Conservation (phyloP, 1,140 invertebrate species). For the Caenorhabditis tropicalis region DNA sequence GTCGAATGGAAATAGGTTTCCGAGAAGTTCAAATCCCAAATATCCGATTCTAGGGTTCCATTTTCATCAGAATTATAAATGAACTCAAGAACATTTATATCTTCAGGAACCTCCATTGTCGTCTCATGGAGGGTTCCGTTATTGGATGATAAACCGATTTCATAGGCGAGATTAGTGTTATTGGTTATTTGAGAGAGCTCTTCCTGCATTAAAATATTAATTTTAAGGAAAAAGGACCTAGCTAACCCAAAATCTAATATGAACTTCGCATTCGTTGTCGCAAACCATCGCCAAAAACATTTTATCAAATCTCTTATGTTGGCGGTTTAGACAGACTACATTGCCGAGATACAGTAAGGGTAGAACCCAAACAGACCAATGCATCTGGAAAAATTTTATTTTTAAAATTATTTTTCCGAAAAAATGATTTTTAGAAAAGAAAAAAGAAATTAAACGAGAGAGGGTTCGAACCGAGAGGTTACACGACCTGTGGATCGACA, state of each 20-base stretch:
- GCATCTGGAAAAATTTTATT: no score
- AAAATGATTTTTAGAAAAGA: not conserved
- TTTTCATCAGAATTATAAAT: no score
- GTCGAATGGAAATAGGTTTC: conserved; percentile 3
- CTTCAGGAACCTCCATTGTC: not conserved
- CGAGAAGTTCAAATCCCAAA: not conserved
- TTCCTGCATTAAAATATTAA: not conserved
- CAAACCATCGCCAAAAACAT: not conserved
- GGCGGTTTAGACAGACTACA: not conserved
- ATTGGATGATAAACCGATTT: not conserved
- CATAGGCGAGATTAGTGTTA: not conserved
- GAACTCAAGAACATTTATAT: no score
- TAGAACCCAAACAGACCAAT: not conserved
- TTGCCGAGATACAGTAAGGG: not conserved
- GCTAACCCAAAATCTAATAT: not conserved
- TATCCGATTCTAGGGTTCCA: not conserved
- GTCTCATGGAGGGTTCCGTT: not conserved
- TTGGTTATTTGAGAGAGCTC: not conserved
- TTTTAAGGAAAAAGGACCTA: no score
- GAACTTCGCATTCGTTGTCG: not conserved
- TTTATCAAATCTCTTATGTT: not conserved
- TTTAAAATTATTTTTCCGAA: no score
- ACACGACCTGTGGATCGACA: no score
- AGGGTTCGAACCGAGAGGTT: no score
- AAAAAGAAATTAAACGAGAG: not conserved